These are phyloP conservation scores for Wasmannia auropunctata DNA, from an alignment of 1,140 invertebrate genomes.

Conservation along the genomic window DNA sequence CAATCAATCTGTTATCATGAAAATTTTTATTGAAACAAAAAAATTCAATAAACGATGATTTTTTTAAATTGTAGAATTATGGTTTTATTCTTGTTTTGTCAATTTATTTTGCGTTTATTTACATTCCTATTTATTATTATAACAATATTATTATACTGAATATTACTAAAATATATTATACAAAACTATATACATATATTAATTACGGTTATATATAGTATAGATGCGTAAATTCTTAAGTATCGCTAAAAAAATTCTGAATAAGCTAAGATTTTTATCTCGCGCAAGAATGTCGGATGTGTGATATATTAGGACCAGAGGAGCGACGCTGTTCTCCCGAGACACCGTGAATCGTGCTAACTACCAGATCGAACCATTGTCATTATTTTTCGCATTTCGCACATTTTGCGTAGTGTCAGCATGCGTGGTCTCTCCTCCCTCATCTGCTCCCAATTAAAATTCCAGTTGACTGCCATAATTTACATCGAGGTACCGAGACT, in stretches of 20 bases:
- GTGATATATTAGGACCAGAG: not conserved
- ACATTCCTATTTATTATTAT: not conserved
- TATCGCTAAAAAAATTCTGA: not conserved
- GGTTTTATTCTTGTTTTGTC: not conserved
- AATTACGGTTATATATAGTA: not conserved
- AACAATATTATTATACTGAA: not conserved
- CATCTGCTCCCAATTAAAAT: slow-evolving; percentile 43
- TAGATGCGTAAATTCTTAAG: not conserved
- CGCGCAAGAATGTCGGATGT: not conserved
- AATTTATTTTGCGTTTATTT: not conserved
- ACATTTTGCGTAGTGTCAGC: slow-evolving; percentile 19
- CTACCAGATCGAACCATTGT: not conserved
- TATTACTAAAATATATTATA: not conserved
- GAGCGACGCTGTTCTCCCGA: not conserved
- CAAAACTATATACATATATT: not conserved
- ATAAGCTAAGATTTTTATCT: not conserved
- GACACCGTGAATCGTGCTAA: not conserved
- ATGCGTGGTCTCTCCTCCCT: not conserved
- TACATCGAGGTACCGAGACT: slow-evolving; percentile 13
- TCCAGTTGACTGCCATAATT: not conserved
- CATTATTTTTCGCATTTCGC: slow-evolving; percentile 11
- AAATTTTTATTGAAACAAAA: not conserved
- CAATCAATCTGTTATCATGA: slow-evolving; percentile 9
- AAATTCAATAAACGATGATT: not conserved
- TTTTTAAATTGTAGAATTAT: not conserved